Evolutionary conservation across 2,797 vertebrate genomes (phyloP), one percentile per base, ranked within the genome.

Genomic region (Neoniphon sammara): DNA sequence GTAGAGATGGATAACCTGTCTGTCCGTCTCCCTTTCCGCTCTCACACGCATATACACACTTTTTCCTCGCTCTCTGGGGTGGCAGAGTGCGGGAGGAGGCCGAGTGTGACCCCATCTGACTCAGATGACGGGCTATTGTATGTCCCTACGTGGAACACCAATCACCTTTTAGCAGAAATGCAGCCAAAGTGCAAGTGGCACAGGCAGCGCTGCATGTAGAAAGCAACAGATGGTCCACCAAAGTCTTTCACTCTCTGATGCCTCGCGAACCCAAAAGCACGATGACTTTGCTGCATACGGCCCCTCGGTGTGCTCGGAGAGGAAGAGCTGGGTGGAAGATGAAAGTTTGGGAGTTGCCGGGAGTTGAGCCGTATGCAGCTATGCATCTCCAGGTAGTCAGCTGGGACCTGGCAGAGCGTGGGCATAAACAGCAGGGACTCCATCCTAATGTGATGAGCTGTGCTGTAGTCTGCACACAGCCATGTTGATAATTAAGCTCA

Each of bases 401-500:
- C 76, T 75, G 90, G 88, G 89, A 89, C 67, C 85, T 63, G 85
- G 78, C 10, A 50, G 66, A 80, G 85, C 79, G 60, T 77, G 86
- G 81, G 83, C 85, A 66, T 39, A 73, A 87, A 82, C 89, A 90
- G 89, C 87, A 85, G 89, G 91, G 85, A 88, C 80, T 73, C 85
- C 70, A 57, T 88, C 81, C 87, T 90, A 91, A 91, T 87, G 89
- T 85, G 89, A 90, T 90, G 89, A 91, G 88, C 78, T 85, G 80
- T 58, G 86, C 85, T 88, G 77, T 52, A 74, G 77, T 83, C 89
- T 88, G 87, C 83, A 83, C 83, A 87, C 84, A 87, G 88, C 80
- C 84, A 76, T 85, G 85, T 81, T 90, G 90, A 92, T 91, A 89
- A 93, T 92, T 92, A 91, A 89, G 90, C 90, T 85, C 89, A 79